Evolutionary conservation across 2,113 vertebrate genomes (phyloP), one percentile per base, ranked within the genome.

Genomic region (Ammodytes marinus): DNA sequence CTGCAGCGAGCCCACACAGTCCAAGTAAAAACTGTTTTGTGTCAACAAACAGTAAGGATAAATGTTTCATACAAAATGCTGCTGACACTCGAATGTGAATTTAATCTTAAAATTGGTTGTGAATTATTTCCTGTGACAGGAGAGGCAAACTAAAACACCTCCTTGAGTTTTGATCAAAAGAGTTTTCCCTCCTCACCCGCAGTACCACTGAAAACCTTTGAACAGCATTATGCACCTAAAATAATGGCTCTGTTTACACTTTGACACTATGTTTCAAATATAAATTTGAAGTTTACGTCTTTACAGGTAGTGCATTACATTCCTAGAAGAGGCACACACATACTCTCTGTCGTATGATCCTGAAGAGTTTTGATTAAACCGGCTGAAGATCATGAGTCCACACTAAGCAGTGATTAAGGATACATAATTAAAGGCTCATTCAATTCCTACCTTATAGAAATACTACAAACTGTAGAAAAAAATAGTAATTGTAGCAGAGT

Each of bases 1-100:
- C 89, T 93, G 86, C 82, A 92, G 86, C 83, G 77, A 91, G 83
- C 82, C 80, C 88, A 92, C 83, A 81, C 82, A 76, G 83, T 85
- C 77, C 47, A 66, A 61, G 73, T 69, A 60, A 75, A 69, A 83
- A 82, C 55, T 78, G 64, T 69, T 60, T 70, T 40, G 65, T 55
- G 43, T 72, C 39, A 46, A 69, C 37, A 17, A 85, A 88, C 65
- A 74, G 69, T 69, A 19, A 74, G 70, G 60, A 50, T 19, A 8
- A 61, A 40, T 43, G 8, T 66, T 74, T 75, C 58, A 50, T 77
- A 86, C 42, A 86, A 68, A 84, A 75, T 70, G 72, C 74, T 77
- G 72, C 43, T 57, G 60, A 69, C 40, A 66, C 67, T 60, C 7
- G 37, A 64, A 67, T 64, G 60, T 84, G 64, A 84, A 69, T 47